Conservation (phyloP, 1,140 invertebrate genomes). For the Ditylenchus dipsaci region DNA sequence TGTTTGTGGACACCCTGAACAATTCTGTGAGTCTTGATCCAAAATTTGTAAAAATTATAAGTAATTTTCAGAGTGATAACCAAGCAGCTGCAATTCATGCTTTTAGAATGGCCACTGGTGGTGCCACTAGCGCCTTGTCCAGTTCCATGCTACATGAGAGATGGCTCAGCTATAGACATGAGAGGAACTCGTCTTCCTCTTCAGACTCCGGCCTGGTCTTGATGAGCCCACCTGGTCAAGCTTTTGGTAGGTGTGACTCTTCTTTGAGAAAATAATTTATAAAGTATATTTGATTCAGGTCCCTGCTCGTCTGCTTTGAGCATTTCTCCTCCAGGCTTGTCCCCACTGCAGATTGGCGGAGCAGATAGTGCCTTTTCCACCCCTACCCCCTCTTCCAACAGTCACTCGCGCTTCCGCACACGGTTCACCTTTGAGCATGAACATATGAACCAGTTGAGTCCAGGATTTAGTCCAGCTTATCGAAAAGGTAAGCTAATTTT, state of each 20-base stretch:
- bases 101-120: constrained; percentile 26
- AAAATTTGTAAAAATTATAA: no score
- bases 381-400: constrained; percentile 24
- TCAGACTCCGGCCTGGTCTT: constrained; percentile 36
- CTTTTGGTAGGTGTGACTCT: constrained; percentile 35
- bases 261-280: no score
- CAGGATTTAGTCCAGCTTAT: neutral
- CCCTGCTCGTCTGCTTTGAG: constrained; percentile 19
- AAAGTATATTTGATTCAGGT: no score
- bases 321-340: constrained; percentile 33
- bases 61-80: neutral
- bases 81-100: constrained; percentile 15
- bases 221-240: constrained; percentile 24
- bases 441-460: neutral
- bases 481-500: neutral
- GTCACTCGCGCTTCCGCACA: constrained; percentile 11
- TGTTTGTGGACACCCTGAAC: no score
- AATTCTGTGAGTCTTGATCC: no score
- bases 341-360: constrained; percentile 29
- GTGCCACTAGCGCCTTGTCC: constrained; percentile 33
- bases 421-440: constrained; percentile 44
- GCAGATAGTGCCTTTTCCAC: constrained; percentile 35
- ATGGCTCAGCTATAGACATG: constrained; percentile 19
- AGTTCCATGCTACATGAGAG: constrained; percentile 35
- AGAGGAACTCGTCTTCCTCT: constrained; percentile 31